These are phyloP conservation scores for Kuschelorhynchus macadamiae DNA, from an alignment of 2,888 invertebrate species.

Conservation along the genomic window DNA sequence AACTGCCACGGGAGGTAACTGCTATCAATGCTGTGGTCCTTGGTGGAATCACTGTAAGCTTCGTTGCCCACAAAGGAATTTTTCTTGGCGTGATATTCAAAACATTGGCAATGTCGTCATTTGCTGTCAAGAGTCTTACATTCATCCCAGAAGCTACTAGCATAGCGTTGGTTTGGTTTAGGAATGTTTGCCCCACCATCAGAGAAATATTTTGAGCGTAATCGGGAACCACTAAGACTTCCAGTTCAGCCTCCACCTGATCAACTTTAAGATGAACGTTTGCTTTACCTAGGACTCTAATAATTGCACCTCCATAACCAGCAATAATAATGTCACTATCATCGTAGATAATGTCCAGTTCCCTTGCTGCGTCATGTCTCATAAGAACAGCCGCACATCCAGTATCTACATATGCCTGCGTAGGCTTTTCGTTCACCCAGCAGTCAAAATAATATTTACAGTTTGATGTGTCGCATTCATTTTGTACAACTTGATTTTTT, in stretches of 20 bases:
- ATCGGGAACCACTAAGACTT: constrained; percentile 3
- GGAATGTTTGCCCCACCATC: too few species aligned
- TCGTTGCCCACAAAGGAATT: neutral
- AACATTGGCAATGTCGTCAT: neutral
- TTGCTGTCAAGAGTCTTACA: neutral
- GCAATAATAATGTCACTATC: neutral
- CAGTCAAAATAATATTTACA: neutral
- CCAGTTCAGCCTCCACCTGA: neutral
- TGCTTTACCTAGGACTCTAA: neutral
- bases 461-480: too few species aligned
- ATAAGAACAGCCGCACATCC: neutral
- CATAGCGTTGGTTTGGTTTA: neutral
- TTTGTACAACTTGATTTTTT: neutral
- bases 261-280: neutral
- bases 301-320: neutral
- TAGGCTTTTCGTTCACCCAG: neutral
- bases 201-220: constrained; percentile 7
- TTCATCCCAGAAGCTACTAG: too few species aligned
- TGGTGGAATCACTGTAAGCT: neutral
- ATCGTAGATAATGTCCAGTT: neutral
- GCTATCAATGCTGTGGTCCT: neutral
- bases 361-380: neutral
- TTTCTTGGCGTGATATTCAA: neutral
- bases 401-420: neutral
- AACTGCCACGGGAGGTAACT: neutral